A percentile compares a stretch with the other conserved stretches of the same genome.
Conservation (phyloP, 2,113 vertebrate species). For the Gopherus evgoodei region DNA sequence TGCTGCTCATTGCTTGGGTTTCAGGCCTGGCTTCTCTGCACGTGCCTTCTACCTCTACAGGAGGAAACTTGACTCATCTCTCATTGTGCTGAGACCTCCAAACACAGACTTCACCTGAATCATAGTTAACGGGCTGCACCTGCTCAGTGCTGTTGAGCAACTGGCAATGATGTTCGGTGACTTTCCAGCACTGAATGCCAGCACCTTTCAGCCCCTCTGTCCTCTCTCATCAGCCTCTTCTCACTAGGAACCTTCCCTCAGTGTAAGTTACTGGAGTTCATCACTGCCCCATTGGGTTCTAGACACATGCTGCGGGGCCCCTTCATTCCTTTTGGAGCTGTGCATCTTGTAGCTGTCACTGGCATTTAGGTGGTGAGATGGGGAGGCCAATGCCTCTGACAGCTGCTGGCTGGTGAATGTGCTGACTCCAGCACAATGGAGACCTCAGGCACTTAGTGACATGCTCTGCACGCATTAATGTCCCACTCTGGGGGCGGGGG, state of each 20-base stretch:
- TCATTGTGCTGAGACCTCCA: background rate
- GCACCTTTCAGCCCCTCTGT: background rate
- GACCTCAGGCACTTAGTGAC: accelerated
- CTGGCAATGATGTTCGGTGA: background rate
- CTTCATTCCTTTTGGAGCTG: background rate
- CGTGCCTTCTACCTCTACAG: background rate
- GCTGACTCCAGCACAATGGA: accelerated
- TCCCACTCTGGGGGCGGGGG: background rate
- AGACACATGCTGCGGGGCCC: background rate
- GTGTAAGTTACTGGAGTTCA: background rate
- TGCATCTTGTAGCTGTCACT: background rate
- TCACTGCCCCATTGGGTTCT: background rate
- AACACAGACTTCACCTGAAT: background rate
- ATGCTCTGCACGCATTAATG: background rate
- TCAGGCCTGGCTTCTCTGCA: background rate
- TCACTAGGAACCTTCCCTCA: background rate
- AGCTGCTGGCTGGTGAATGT: accelerated
- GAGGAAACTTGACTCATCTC: background rate
- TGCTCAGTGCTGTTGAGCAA: background rate
- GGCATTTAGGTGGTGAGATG: background rate
- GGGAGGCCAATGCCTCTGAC: background rate
- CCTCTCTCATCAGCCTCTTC: background rate
- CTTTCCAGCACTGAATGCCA: background rate
- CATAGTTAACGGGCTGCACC: background rate
- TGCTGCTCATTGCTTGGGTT: background rate